Percentiles rank a stretch among this genome's conserved stretches.
These are phyloP conservation scores for Babylonia areolata DNA, from an alignment of 1,140 invertebrate species.

Conservation along the genomic window DNA sequence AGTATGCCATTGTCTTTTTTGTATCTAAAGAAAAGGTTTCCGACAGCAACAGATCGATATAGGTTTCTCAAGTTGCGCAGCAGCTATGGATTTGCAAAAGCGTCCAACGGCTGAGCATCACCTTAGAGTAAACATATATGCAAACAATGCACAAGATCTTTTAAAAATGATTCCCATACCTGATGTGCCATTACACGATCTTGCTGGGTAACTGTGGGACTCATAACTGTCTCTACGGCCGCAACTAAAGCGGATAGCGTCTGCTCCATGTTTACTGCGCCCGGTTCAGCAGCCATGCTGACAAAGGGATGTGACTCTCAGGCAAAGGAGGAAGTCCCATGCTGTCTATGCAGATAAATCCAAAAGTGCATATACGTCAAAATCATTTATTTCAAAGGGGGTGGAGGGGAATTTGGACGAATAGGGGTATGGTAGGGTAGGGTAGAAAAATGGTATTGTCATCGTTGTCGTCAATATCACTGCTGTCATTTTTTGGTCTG, in stretches of 20 bases:
- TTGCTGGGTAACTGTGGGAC: conserved; percentile 41
- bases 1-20: too few relatives aligned
- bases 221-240: conserved; percentile 60
- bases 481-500: too few relatives aligned
- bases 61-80: not conserved
- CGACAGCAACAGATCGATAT: not conserved
- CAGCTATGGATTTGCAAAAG: too few relatives aligned
- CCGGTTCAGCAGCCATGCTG: conserved; percentile 15
- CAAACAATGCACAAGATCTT: not conserved
- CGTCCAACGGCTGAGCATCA: too few relatives aligned
- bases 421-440: too few relatives aligned
- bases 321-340: not conserved
- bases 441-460: too few relatives aligned
- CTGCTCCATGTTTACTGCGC: conserved; percentile 29
- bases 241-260: conserved; percentile 47
- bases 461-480: too few relatives aligned
- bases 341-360: too few relatives aligned
- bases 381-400: too few relatives aligned
- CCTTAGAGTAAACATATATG: not conserved
- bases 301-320: not conserved
- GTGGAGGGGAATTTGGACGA: too few relatives aligned
- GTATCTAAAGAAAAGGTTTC: too few relatives aligned
- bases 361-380: not conserved
- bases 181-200: conserved; percentile 56
- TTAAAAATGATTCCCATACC: conserved; percentile 36